phyloP scores from a whole-genome alignment of 2,113 vertebrate species.

The Rhynchomys soricoides region DNA sequence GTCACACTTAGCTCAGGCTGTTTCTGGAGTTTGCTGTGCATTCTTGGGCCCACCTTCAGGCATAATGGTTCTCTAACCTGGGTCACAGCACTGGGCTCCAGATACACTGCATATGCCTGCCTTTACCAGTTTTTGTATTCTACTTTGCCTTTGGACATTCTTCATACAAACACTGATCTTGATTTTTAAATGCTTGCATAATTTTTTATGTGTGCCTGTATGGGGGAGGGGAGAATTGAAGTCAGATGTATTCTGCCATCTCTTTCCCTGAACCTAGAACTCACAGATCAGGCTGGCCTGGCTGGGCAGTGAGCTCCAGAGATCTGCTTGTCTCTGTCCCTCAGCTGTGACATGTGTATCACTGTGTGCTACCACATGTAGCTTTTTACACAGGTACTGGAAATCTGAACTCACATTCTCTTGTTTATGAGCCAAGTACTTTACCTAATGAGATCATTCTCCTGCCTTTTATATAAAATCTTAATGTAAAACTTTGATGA shows the following conservation, averaged over 20 bases:
- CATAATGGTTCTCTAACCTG: too few relatives aligned
- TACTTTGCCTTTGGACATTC: neutral
- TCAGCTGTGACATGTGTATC: too few relatives aligned
- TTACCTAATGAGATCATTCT: neutral
- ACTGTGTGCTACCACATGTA: neutral
- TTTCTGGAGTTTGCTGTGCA: neutral
- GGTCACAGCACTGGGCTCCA: neutral
- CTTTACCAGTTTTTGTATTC: neutral
- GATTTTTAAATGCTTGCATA: slow-evolving; percentile 35
- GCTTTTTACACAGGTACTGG: neutral
- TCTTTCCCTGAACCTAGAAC: neutral
- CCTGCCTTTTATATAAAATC: neutral
- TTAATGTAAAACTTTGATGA: neutral
- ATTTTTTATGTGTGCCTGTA: neutral
- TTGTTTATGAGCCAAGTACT: neutral
- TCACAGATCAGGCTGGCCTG: neutral
- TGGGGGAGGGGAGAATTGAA: neutral
- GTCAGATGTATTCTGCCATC: neutral
- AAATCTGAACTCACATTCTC: neutral
- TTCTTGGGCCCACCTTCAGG: neutral
- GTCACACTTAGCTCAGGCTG: neutral
- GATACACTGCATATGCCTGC: neutral
- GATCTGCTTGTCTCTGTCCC: neutral
- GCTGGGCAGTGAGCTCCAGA: neutral
- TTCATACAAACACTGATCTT: neutral